Conservation (phyloP, 2,888 invertebrate genomes). For the Strigamia transsilvanica region DNA sequence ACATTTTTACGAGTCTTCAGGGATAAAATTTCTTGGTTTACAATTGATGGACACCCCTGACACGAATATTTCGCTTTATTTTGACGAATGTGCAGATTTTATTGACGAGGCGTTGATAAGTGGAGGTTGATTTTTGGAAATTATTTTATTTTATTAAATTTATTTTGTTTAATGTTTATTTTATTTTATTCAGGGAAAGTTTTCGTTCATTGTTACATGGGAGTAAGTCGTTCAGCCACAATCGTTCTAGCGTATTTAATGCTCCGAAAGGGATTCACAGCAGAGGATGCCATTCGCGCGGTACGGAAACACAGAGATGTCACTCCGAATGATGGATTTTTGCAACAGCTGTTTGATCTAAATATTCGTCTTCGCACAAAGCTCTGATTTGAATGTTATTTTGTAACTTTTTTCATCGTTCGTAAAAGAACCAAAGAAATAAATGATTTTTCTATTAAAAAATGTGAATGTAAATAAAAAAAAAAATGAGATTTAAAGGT, state of each 20-base stretch:
- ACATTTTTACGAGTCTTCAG: constrained; percentile 76
- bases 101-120: constrained; percentile 78
- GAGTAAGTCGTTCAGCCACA: constrained; percentile 82
- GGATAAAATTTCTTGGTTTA: constrained; percentile 80
- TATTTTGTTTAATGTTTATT: constrained; percentile 36
- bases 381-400: too few relatives aligned
- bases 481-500: too few relatives aligned
- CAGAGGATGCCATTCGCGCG: constrained; percentile 76
- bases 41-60: constrained; percentile 80
- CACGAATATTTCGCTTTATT: constrained; percentile 81
- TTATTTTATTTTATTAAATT: constrained; percentile 1
- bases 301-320: constrained; percentile 78
- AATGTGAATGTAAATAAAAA: too few relatives aligned
- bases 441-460: too few relatives aligned
- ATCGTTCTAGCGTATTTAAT: constrained; percentile 82
- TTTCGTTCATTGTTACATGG: constrained; percentile 82
- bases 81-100: constrained; percentile 80
- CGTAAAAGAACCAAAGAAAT: too few relatives aligned
- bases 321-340: constrained; percentile 81
- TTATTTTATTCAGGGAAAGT: constrained; percentile 72
- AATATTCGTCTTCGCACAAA: constrained; percentile 59
- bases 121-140: constrained; percentile 69
- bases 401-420: too few relatives aligned
- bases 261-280: constrained; percentile 78
- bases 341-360: constrained; percentile 78